Base-by-base conservation (phyloP, 2,113 vertebrate species). In the Heterochromis multidens region DNA sequence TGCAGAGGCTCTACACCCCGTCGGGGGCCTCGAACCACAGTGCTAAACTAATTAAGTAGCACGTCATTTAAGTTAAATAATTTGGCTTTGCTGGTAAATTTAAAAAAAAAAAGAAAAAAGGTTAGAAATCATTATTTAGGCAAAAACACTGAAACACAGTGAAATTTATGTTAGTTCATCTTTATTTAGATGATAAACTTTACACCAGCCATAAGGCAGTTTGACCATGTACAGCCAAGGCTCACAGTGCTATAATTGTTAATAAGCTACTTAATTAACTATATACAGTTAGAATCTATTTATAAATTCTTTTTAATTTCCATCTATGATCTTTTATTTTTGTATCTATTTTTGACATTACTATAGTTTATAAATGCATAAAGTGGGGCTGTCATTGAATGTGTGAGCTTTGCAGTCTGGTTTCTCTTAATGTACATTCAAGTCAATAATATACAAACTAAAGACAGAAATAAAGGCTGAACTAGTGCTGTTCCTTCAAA, bases 191-290 rank as follows among this genome's bases (percentile, higher is more conserved):
- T 72, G 1, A 1, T 16, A 49, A 49, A 29, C 5, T 4, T 49
- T 72, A 49, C 23, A 70, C 4, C 0, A 46, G 0, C 16, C 23
- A 70, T 2, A 70, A 27, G 16, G 2, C 0, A 17, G 2, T 11
- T 12, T 12, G 43, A 46, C 43, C 13, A 46, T 46, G 12, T 17
- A 43, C 4, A 17, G 46, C 46, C 35, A 17, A 0, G 16, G 14
- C 4, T 49, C 46, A 17, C 46, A 17, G 14, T 49, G 14, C 14
- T 49, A 17, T 16, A 17, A 17, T 5, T 17, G 46, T 5, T 14
- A 17, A 49, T 37, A 17, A 49, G 12, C 46, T 43, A 43, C 12
- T 14, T 43, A 43, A 43, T 13, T 17, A 49, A 17, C 16, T 17
- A 2, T 17, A 49, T 17, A 49, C 46, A 49, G 46, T 17, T 2